Conservation (phyloP, 2,797 vertebrate species). For the Amphiprion clarkii region DNA sequence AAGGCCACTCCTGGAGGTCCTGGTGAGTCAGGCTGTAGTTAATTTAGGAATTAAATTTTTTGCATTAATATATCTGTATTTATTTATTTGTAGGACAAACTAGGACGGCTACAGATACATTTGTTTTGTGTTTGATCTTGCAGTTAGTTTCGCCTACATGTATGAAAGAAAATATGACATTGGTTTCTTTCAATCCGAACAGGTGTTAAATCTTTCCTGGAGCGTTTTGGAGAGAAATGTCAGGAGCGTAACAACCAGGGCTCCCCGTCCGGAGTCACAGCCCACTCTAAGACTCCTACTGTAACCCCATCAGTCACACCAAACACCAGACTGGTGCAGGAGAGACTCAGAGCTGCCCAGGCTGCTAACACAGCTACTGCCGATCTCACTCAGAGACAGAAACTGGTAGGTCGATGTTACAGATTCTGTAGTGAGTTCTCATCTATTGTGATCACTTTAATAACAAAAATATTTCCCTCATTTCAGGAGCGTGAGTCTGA, state of each 20-base stretch:
- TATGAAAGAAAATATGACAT: background rate
- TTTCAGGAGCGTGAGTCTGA: conserved; percentile 93
- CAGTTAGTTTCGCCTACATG: background rate
- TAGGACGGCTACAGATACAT: background rate
- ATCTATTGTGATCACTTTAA: background rate
- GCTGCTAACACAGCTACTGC: conserved; percentile 85
- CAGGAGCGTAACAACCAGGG: conserved; percentile 84
- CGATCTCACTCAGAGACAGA: conserved; percentile 90
- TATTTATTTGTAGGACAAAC: background rate
- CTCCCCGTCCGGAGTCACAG: conserved; percentile 70
- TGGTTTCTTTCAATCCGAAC: conserved; percentile 30
- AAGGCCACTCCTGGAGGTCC: conserved; percentile 82
- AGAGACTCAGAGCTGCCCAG: conserved; percentile 87
- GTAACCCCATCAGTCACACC: conserved; percentile 85
- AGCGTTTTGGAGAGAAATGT: conserved; percentile 92
- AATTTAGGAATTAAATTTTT: background rate
- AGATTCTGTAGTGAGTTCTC: background rate
- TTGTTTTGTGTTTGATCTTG: background rate
- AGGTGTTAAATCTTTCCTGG: conserved; percentile 93
- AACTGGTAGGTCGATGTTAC: conserved; percentile 84
- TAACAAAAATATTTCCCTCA: fast-evolving
- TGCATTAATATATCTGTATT: background rate
- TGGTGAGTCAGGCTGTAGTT: conserved; percentile 76
- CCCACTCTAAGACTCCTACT: conserved; percentile 68
- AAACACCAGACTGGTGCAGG: conserved; percentile 90